These are phyloP conservation scores for Dastarcus helophoroides DNA, from an alignment of 2,888 invertebrate species.

Conservation along the genomic window DNA sequence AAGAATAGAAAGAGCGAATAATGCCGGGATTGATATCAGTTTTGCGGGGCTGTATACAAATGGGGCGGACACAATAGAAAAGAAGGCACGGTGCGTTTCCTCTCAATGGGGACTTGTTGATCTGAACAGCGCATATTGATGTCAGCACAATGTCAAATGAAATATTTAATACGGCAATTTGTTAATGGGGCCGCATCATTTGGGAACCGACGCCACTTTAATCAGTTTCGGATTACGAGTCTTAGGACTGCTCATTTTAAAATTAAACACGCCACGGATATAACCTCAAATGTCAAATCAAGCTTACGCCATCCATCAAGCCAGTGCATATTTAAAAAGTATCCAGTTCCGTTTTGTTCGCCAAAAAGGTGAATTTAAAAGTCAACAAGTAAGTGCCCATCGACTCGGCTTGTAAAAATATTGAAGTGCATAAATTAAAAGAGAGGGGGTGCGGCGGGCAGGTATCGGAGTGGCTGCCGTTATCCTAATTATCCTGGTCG, in stretches of 20 bases:
- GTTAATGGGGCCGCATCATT: slow-evolving; percentile 22
- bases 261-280: no score
- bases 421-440: slow-evolving; percentile 19
- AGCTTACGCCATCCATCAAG: no score
- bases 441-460: slow-evolving; percentile 17
- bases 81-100: slow-evolving; percentile 28
- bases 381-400: slow-evolving; percentile 18
- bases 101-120: slow-evolving; percentile 35
- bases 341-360: no score
- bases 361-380: slow-evolving; percentile 9
- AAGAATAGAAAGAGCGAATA: slow-evolving; percentile 7
- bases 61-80: slow-evolving; percentile 28
- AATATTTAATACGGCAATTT: slow-evolving; percentile 34
- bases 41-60: slow-evolving; percentile 32
- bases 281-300: no score
- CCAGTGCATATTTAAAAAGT: no score
- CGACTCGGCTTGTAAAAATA: slow-evolving; percentile 10
- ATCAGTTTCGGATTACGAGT: slow-evolving; percentile 9
- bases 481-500: slow-evolving; percentile 40
- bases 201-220: slow-evolving; percentile 5
- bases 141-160: slow-evolving; percentile 22
- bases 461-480: slow-evolving; percentile 37
- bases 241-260: neutral
- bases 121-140: slow-evolving; percentile 32
- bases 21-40: slow-evolving; percentile 23